Conservation (phyloP, 2,888 invertebrate genomes). For the Labia minor region DNA sequence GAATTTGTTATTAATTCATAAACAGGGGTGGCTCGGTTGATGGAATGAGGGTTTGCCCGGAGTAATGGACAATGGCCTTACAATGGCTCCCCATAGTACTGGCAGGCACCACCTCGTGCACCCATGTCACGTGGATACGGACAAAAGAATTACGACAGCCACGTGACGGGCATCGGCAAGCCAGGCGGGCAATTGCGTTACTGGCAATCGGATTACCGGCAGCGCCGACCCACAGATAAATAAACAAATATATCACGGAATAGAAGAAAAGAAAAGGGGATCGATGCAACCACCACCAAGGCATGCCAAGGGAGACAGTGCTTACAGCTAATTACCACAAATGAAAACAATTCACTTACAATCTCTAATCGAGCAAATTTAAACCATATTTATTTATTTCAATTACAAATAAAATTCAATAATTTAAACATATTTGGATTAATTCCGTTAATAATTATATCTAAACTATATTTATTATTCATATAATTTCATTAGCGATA, state of each 20-base stretch:
- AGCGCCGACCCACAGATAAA: background rate
- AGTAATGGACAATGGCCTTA: constrained; percentile 7
- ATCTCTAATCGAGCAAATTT: too few relatives aligned
- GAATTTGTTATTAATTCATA: constrained; percentile 7
- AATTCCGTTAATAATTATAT: too few relatives aligned
- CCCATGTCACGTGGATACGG: constrained; percentile 8
- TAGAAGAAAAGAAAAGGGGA: background rate
- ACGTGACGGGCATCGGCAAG: constrained; percentile 8
- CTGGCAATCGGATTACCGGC: constrained; percentile 2
- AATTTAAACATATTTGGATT: too few relatives aligned
- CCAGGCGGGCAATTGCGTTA: background rate
- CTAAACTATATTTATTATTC: too few relatives aligned
- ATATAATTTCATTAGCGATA: too few relatives aligned
- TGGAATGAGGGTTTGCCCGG: background rate
- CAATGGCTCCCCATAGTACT: constrained; percentile 2
- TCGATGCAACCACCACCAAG: too few relatives aligned
- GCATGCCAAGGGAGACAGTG: too few relatives aligned
- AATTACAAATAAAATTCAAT: too few relatives aligned
- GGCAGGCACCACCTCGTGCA: background rate
- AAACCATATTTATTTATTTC: too few relatives aligned
- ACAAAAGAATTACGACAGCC: constrained; percentile 7
- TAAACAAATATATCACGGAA: constrained; percentile 13
- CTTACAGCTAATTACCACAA: too few relatives aligned
- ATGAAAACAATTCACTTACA: too few relatives aligned
- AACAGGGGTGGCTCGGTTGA: background rate